phyloP scores from a whole-genome alignment of 2,888 invertebrate species.

The Helicoverpa assulta region DNA sequence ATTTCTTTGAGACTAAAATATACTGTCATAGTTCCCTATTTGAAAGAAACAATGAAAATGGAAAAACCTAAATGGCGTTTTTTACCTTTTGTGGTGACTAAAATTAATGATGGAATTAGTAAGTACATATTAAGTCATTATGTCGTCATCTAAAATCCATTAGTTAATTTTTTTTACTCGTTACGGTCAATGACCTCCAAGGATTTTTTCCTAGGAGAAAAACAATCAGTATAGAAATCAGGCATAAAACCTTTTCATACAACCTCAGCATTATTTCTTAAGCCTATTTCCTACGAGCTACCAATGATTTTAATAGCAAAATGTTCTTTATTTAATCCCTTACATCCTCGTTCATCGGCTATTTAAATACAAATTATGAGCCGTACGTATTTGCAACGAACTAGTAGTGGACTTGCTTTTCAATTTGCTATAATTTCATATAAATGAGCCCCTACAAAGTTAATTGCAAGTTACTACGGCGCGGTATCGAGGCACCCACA shows the following conservation, averaged over 20 bases:
- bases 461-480: slow-evolving; percentile 50
- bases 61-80: no score
- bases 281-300: neutral
- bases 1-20: no score
- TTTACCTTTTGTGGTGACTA: no score
- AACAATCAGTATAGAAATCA: neutral
- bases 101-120: no score
- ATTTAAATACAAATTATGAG: slow-evolving; percentile 45
- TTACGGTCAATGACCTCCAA: neutral
- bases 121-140: no score
- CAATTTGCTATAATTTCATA: slow-evolving; percentile 57
- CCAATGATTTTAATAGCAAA: slow-evolving; percentile 42
- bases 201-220: neutral
- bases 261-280: slow-evolving; percentile 12
- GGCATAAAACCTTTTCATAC: neutral
- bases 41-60: no score
- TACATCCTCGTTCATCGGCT: slow-evolving; percentile 22
- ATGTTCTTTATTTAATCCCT: slow-evolving; percentile 40
- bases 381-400: slow-evolving; percentile 31
- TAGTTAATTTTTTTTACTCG: no score
- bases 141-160: no score
- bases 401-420: slow-evolving; percentile 42
- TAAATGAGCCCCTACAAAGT: slow-evolving; percentile 43
- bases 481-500: slow-evolving; percentile 9
- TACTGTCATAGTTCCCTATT: no score